Evolutionary conservation across 2,797 vertebrate genomes (phyloP).

Genomic region (Hybognathus amarus): DNA sequence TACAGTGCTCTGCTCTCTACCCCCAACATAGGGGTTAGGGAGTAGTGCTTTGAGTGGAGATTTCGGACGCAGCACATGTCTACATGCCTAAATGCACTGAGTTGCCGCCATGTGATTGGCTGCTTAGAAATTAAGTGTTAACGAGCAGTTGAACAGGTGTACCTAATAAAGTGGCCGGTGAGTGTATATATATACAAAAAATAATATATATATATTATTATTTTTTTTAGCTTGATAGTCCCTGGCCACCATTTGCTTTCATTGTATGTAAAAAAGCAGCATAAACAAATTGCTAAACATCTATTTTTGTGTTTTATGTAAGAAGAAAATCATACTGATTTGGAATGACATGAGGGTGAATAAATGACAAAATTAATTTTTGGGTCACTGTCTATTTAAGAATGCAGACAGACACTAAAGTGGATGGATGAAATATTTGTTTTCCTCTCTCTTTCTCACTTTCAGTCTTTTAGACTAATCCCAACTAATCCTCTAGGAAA

Average conservation of each 20-base stretch:
- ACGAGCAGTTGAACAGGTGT: too few species aligned
- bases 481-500: conserved; percentile 30
- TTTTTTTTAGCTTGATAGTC: not conserved
- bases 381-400: conserved; percentile 2
- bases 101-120: too few species aligned
- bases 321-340: not conserved
- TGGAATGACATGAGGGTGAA: not conserved
- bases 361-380: not conserved
- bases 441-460: not conserved
- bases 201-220: too few species aligned
- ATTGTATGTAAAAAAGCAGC: not conserved
- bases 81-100: too few species aligned
- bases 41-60: too few species aligned
- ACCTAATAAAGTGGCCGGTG: too few species aligned
- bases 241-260: not conserved
- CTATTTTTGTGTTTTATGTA: not conserved
- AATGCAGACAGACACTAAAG: not conserved
- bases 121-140: too few species aligned
- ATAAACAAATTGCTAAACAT: not conserved
- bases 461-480: conserved; percentile 23
- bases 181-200: too few species aligned
- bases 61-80: too few species aligned
- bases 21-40: too few species aligned
- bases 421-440: not conserved
- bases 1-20: too few species aligned